Evolutionary conservation across 2,113 vertebrate genomes (phyloP).

Genomic region (Mormoops blainvillei): DNA sequence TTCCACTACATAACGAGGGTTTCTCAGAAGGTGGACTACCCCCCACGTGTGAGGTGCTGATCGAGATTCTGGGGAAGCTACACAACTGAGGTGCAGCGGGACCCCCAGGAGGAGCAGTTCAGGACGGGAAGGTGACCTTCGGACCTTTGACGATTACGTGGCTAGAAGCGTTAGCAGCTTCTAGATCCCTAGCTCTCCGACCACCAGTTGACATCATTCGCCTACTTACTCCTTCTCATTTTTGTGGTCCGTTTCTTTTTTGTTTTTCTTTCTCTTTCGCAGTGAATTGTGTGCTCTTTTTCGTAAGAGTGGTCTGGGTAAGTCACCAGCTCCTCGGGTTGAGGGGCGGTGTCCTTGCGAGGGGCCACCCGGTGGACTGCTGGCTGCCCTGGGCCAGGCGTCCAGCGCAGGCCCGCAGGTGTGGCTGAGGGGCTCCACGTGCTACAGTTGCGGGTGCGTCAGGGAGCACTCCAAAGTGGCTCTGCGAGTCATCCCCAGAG

Average conservation of each 20-base stretch:
- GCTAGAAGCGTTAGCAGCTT: not conserved
- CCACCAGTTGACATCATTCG: not conserved
- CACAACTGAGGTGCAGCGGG: fast-evolving
- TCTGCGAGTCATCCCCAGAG: not conserved
- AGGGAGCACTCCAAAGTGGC: not conserved
- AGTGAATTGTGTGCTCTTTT: not conserved
- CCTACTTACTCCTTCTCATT: not conserved
- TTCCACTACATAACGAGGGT: not conserved
- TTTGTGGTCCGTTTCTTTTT: not conserved
- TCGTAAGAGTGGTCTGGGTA: not conserved
- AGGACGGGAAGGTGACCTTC: not conserved
- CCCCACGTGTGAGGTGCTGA: not conserved
- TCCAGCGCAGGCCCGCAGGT: fast-evolving
- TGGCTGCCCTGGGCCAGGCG: not conserved
- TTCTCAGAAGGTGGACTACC: not conserved
- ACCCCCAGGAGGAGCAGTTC: not conserved
- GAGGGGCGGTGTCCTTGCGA: not conserved
- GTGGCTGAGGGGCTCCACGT: not conserved
- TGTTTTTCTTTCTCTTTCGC: fast-evolving
- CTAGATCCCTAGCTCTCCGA: not conserved
- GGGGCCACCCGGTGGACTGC: not conserved
- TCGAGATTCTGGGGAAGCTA: not conserved
- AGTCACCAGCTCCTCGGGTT: not conserved
- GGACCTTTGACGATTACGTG: not conserved
- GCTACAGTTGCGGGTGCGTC: not conserved